Evolutionary conservation across 1,140 invertebrate genomes (phyloP).

Genomic region (Penaeus chinensis): DNA sequence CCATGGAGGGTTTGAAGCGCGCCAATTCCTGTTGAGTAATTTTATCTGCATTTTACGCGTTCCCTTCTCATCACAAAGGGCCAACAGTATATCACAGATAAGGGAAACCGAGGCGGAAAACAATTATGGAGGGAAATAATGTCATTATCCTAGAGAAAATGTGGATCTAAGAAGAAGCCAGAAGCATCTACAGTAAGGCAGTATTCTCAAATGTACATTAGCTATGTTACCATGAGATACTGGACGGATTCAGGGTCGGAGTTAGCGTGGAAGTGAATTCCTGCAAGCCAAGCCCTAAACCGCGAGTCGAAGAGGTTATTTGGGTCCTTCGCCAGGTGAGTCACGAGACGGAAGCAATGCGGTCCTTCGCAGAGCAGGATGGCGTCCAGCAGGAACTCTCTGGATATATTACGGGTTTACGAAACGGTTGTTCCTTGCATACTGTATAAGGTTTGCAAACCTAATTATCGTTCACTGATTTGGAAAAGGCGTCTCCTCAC

Average conservation of each 20-base stretch:
- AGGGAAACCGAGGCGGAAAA: too few species aligned
- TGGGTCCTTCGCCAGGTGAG: not conserved
- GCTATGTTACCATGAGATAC: not conserved
- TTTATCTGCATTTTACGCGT: not conserved
- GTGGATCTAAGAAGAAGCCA: too few species aligned
- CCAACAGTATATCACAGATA: too few species aligned
- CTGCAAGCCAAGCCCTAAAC: not conserved
- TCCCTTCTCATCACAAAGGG: too few species aligned
- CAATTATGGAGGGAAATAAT: too few species aligned
- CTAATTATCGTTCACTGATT: too few species aligned
- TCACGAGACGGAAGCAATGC: not conserved
- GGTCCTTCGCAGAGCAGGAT: not conserved
- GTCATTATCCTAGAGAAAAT: too few species aligned
- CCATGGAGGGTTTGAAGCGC: not conserved
- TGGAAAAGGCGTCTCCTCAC: too few species aligned
- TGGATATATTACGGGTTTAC: not conserved
- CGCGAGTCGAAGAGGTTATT: not conserved
- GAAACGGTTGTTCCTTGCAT: too few species aligned
- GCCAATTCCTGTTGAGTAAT: not conserved
- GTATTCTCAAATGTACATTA: not conserved
- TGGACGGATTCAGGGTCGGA: not conserved
- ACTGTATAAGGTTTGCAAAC: too few species aligned
- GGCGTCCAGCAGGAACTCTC: constrained; percentile 14
- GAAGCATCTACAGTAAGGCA: too few species aligned
- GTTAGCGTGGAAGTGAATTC: not conserved